A percentile compares a stretch with the other conserved stretches of the same genome.
These are phyloP conservation scores for Priocnemis perturbator DNA, from an alignment of 2,888 invertebrate genomes.

Conservation along the genomic window DNA sequence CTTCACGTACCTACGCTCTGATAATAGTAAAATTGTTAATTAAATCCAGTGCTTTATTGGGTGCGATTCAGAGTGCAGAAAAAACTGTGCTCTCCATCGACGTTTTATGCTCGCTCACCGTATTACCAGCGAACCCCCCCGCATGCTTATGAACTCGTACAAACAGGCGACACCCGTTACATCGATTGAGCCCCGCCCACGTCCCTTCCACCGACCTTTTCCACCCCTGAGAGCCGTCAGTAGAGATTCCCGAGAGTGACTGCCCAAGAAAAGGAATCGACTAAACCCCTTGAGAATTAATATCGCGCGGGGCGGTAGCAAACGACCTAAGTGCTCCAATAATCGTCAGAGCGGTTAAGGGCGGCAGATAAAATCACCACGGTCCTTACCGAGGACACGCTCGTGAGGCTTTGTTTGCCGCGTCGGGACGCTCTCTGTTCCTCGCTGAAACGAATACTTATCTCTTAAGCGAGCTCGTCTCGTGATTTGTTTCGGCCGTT, in stretches of 20 bases:
- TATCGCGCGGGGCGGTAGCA: constrained; percentile 36
- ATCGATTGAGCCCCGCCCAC: constrained; percentile 15
- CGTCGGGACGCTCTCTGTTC: neutral
- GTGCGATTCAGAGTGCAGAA: no score
- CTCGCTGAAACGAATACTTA: constrained; percentile 8
- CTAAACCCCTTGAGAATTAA: constrained; percentile 46
- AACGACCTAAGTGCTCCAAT: constrained; percentile 42
- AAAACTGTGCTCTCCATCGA: no score
- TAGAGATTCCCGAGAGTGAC: constrained; percentile 34
- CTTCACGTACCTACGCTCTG: no score
- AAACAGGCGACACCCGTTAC: constrained; percentile 28
- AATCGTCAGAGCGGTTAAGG: constrained; percentile 39
- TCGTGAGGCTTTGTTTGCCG: neutral
- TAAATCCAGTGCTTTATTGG: no score
- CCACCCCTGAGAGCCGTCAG: constrained; percentile 10
- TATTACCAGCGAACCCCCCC: no score
- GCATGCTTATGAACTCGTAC: no score
- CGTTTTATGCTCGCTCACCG: no score
- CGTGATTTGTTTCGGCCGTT: no score
- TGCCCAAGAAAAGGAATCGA: constrained; percentile 40
- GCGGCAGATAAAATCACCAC: constrained; percentile 33
- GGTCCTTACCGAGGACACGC: constrained; percentile 1
- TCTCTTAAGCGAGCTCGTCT: neutral
- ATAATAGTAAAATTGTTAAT: no score
- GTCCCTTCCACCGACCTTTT: neutral